Percentiles rank a stretch among this genome's conserved stretches.
Evolutionary conservation across 2,113 vertebrate genomes (phyloP).

Genomic region (Ranitomeya imitator): DNA sequence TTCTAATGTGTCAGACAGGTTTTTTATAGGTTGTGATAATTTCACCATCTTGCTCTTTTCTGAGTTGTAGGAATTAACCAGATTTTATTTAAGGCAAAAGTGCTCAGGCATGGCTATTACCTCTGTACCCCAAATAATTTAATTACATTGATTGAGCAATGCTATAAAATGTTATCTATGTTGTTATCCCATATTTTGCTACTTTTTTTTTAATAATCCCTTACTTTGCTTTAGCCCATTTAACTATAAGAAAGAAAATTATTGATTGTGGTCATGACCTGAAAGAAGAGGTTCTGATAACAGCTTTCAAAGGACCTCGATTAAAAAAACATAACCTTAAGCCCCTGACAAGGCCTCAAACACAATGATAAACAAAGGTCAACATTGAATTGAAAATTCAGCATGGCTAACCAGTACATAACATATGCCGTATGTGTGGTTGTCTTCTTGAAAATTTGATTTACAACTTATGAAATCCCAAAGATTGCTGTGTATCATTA

Average conservation of each 20-base stretch:
- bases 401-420: not conserved
- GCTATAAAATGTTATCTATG: not conserved
- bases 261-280: slow-evolving; percentile 17
- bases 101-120: no score
- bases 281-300: not conserved
- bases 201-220: not conserved
- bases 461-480: not conserved
- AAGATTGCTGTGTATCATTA: not conserved
- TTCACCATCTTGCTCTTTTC: no score
- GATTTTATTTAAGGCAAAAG: no score
- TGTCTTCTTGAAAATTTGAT: not conserved
- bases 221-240: not conserved
- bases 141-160: not conserved
- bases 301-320: not conserved
- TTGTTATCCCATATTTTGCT: not conserved
- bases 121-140: no score
- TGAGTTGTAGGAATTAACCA: no score
- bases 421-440: not conserved
- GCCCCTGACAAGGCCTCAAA: not conserved
- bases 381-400: not conserved
- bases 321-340: slow-evolving; percentile 7
- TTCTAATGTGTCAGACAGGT: no score
- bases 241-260: not conserved
- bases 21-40: no score
- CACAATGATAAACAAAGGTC: slow-evolving; percentile 11